Conservation (phyloP, 2,888 invertebrate species). For the Euzetes globulus region DNA sequence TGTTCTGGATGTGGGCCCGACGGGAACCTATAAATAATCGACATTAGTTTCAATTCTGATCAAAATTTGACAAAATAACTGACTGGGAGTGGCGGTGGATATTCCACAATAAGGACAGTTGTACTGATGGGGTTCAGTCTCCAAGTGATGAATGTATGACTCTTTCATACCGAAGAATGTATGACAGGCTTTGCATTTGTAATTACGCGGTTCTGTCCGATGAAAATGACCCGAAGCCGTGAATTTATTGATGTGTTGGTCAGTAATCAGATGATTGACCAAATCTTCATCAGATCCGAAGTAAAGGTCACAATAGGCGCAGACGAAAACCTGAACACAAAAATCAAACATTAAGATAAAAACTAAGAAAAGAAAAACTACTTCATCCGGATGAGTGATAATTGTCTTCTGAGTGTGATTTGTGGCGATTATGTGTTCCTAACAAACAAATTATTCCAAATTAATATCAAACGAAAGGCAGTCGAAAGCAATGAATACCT, state of each 20-base stretch:
- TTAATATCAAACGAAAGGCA: not conserved
- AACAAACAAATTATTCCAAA: not conserved
- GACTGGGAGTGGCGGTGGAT: conserved; percentile 42
- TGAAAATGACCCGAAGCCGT: conserved; percentile 36
- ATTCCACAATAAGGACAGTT: conserved; percentile 43
- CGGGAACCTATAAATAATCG: conserved; percentile 37
- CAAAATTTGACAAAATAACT: not conserved
- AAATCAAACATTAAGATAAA: not conserved
- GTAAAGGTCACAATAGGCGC: conserved; percentile 41
- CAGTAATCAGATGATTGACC: conserved; percentile 41
- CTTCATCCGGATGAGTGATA: conserved; percentile 37
- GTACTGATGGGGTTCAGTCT: conserved; percentile 43
- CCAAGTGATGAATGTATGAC: conserved; percentile 43
- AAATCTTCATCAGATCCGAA: conserved; percentile 42
- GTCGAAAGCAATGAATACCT: conserved; percentile 5
- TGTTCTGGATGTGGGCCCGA: conserved; percentile 42
- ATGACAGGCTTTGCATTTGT: conserved; percentile 43
- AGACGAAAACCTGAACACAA: conserved; percentile 31
- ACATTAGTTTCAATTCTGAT: not conserved
- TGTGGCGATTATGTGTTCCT: conserved; percentile 34
- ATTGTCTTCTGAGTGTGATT: conserved; percentile 37
- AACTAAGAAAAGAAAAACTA: not conserved
- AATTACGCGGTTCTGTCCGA: conserved; percentile 43
- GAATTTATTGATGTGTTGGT: conserved; percentile 42
- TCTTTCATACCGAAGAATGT: conserved; percentile 43